These are phyloP conservation scores for Equus quagga DNA, from an alignment of 2,113 vertebrate species.

Conservation along the genomic window DNA sequence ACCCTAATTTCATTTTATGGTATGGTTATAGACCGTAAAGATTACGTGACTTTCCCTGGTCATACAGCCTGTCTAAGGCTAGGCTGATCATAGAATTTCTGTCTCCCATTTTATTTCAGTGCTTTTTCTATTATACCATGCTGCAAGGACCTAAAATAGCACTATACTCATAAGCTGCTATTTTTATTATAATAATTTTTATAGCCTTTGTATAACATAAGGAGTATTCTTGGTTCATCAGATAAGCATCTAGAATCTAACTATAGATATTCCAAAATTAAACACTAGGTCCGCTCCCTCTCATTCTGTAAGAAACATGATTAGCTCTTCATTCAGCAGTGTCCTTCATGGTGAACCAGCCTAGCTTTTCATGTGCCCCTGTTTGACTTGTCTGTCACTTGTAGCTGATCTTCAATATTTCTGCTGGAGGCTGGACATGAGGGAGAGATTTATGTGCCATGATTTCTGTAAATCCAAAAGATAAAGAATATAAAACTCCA, in stretches of 20 bases:
- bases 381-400: background rate
- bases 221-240: background rate
- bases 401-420: background rate
- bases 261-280: background rate
- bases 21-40: background rate
- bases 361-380: background rate
- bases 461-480: background rate
- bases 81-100: background rate
- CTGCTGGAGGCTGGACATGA: background rate
- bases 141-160: background rate
- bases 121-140: background rate
- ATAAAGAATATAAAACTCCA: background rate
- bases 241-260: background rate
- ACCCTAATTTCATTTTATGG: background rate
- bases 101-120: background rate
- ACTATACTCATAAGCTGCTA: background rate
- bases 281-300: background rate
- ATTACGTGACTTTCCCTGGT: background rate
- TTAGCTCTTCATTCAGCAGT: background rate
- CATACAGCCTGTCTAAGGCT: background rate
- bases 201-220: background rate
- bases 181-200: background rate
- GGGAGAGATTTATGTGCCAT: accelerated
- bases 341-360: background rate
- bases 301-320: background rate